Evolutionary conservation across 2,797 vertebrate species (phyloP).

Genomic region (Megalops cyprinoides): DNA sequence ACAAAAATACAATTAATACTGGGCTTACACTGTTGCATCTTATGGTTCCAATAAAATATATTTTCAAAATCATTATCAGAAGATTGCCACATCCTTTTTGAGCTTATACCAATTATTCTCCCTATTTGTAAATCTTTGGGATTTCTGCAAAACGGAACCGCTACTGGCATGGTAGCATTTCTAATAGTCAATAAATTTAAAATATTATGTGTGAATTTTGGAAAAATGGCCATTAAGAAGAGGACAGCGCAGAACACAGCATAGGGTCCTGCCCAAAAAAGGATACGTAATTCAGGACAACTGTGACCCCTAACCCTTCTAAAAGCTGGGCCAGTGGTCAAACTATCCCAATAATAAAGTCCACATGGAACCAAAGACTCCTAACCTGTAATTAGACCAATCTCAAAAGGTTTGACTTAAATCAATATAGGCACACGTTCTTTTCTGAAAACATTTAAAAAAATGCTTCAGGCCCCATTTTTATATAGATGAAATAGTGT

Average conservation of each 20-base stretch:
- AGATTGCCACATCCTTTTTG: conserved; percentile 57
- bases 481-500: conserved; percentile 41
- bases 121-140: conserved; percentile 84
- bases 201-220: conserved; percentile 99
- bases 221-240: conserved; percentile 91
- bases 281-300: conserved; percentile 93
- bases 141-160: conserved; percentile 80
- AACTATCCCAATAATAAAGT: conserved; percentile 77
- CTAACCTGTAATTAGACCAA: conserved; percentile 74
- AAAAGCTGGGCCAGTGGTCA: conserved; percentile 85
- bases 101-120: conserved; percentile 81
- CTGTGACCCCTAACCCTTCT: conserved; percentile 95
- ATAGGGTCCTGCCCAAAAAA: conserved; percentile 85
- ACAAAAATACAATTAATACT: conserved; percentile 46
- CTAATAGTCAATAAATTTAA: conserved; percentile 98
- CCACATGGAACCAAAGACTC: conserved; percentile 82
- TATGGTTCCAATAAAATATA: conserved; percentile 69
- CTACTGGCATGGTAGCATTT: conserved; percentile 92
- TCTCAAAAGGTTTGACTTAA: conserved; percentile 71
- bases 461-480: conserved; percentile 55
- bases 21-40: conserved; percentile 40
- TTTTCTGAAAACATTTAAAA: conserved; percentile 48
- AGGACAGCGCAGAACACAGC: conserved; percentile 82
- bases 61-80: conserved; percentile 62
- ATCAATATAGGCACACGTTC: conserved; percentile 69